Evolutionary conservation across 35 echinoderm and acorn worm genomes (phyloP).

Genomic region (Holothuria glaberrima): DNA sequence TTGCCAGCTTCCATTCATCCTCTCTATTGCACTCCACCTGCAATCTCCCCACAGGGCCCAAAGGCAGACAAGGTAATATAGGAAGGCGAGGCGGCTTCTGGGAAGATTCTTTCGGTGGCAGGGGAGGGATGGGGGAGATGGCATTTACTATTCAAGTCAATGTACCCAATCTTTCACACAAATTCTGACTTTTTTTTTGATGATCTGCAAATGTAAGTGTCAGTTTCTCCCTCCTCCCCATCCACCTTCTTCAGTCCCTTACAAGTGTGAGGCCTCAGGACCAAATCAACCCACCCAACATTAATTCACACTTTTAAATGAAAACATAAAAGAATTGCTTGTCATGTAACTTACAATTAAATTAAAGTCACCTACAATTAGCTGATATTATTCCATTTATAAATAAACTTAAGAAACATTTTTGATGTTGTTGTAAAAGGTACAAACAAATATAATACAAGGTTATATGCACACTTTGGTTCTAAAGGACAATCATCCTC

Average conservation of each 20-base stretch:
- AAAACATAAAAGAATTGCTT: neutral
- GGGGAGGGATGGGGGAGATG: no score
- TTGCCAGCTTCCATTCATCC: no score
- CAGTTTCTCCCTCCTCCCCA: no score
- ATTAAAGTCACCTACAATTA: neutral
- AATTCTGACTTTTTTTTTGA: neutral
- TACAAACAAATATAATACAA: conserved; percentile 32
- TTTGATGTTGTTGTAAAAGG: conserved; percentile 16
- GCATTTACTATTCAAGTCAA: neutral
- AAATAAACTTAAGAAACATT: conserved; percentile 19
- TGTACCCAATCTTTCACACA: neutral
- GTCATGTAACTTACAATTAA: neutral
- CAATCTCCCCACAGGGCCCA: no score
- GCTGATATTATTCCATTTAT: conserved; percentile 3
- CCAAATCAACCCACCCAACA: no score
- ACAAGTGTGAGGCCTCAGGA: no score
- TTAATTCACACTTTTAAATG: no score
- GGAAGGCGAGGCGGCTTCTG: no score
- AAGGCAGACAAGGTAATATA: no score
- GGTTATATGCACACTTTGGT: conserved; percentile 43
- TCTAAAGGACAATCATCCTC: neutral
- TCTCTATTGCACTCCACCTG: no score
- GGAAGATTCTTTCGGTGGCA: no score
- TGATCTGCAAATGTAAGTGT: neutral
- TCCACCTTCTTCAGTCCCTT: no score